Base-by-base conservation (phyloP, 2,113 vertebrate genomes). In the Syngnathus floridae region DNA sequence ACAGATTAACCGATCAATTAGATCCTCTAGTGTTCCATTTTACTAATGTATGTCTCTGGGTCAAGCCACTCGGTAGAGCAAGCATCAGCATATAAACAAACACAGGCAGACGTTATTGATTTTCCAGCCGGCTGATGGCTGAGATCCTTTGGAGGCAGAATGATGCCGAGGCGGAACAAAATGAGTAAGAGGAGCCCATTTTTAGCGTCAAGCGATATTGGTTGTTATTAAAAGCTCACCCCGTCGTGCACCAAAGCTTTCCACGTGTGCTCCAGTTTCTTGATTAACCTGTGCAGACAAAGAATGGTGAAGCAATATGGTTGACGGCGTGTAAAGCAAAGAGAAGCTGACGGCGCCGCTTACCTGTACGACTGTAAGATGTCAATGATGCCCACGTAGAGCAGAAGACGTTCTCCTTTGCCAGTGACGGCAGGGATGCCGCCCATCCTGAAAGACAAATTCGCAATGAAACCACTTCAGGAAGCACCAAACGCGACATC, bases 211-310 rank as follows among this genome's bases (percentile, higher is more conserved):
- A 57, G 14, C 19, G 55, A 19, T 37, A 7, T 21, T 37, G 35
- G 9, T 6, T 5, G n/a, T 43, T 67, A 63, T 48, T 22, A 62
- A 54, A 69, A 70, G 49, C 95, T 93, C 82, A 99, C 97, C 90
- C 97, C 97, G 0, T 99, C 97, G 0, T 99, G 97, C 71, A 99
- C 97, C 4, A 99, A 90, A 72, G 97, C 97, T 82, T 99, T 99
- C 97, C 97, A 99, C 22, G 96, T 97, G 70, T 99, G 97, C 58
- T 99, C 97, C 62, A 99, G 74, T 81, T 98, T 99, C 91, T 99
- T 99, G 87, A 99, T 99, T 80, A 99, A 92, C 87, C 97, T 99
- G 83, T 5, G 5, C 66, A 64, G 66, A 73, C 62, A 75, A 64
- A 37, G 6, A 51, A 37, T 14, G 17, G 19, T 48, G 21, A 52